Evolutionary conservation across 2,888 invertebrate species (phyloP).

Genomic region (Caenorhabditis wallacei): DNA sequence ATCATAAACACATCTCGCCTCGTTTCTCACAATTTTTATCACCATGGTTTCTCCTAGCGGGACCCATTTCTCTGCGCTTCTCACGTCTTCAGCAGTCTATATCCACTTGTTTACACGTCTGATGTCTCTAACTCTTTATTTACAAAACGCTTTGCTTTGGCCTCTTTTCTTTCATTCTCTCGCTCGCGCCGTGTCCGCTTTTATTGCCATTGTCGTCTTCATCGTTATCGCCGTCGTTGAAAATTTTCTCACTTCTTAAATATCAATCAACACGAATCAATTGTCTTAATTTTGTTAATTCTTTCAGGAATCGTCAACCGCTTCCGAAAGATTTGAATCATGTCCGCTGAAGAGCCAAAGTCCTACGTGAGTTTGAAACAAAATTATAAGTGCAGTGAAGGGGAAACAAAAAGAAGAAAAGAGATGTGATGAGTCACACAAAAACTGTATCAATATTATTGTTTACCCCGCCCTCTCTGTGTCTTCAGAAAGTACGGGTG

Average conservation of each 20-base stretch:
- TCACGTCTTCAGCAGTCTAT: conserved; percentile 7
- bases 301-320: conserved; percentile 31
- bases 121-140: conserved; percentile 50
- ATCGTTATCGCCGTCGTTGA: conserved; percentile 38
- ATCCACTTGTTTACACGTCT: conserved; percentile 48
- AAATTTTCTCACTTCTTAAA: conserved; percentile 41
- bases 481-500: conserved; percentile 12
- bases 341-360: conserved; percentile 72
- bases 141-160: conserved; percentile 38
- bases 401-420: conserved; percentile 3
- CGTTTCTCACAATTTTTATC: conserved; percentile 42
- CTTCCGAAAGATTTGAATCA: conserved; percentile 30
- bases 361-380: conserved; percentile 73
- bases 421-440: conserved; percentile 32
- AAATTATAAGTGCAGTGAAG: background rate
- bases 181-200: conserved; percentile 21
- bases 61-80: conserved; percentile 20
- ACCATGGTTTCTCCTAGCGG: conserved; percentile 46
- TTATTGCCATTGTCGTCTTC: conserved; percentile 56
- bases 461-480: conserved; percentile 43
- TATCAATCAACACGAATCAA: conserved; percentile 18
- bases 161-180: conserved; percentile 18
- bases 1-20: conserved; percentile 53
- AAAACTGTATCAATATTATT: conserved; percentile 49
- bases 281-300: conserved; percentile 13